A percentile compares a stretch with the other conserved stretches of the same genome.
Evolutionary conservation across 2,797 vertebrate genomes (phyloP).

Genomic region (Falco cherrug): DNA sequence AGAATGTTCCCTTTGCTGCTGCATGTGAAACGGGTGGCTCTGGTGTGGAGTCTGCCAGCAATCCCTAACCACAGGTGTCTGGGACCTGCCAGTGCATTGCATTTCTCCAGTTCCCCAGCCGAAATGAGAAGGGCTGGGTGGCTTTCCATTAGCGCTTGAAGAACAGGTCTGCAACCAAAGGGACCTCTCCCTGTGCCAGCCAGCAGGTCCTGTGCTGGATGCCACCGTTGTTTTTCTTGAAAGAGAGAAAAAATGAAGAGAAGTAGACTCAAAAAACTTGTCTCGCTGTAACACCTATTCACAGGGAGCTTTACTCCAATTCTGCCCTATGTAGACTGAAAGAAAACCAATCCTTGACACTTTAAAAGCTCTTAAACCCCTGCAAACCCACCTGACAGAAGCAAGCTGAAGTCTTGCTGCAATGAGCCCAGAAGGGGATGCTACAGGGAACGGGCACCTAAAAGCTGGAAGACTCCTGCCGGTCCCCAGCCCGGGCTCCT

Average conservation of each 20-base stretch:
- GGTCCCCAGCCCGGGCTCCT: not conserved
- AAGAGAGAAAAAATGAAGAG: not conserved
- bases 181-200: not conserved
- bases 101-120: not conserved
- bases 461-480: not conserved
- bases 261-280: not conserved
- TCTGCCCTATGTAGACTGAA: not conserved
- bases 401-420: not conserved
- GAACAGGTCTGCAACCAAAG: not conserved
- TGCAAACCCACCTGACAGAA: accelerated
- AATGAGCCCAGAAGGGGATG: not conserved
- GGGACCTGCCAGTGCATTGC: accelerated
- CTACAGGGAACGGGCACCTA: not conserved
- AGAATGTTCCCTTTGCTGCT: not conserved
- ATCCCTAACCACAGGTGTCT: not conserved
- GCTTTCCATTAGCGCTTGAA: not conserved
- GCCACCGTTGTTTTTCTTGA: not conserved
- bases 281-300: not conserved
- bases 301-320: not conserved
- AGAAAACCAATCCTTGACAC: not conserved
- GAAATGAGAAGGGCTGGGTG: not conserved
- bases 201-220: not conserved
- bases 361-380: not conserved
- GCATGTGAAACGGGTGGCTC: not conserved
- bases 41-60: not conserved